Evolutionary conservation across 1,140 invertebrate genomes (phyloP), one percentile per base, ranked within the genome.

Genomic region (Drosophila prosaltans): DNA sequence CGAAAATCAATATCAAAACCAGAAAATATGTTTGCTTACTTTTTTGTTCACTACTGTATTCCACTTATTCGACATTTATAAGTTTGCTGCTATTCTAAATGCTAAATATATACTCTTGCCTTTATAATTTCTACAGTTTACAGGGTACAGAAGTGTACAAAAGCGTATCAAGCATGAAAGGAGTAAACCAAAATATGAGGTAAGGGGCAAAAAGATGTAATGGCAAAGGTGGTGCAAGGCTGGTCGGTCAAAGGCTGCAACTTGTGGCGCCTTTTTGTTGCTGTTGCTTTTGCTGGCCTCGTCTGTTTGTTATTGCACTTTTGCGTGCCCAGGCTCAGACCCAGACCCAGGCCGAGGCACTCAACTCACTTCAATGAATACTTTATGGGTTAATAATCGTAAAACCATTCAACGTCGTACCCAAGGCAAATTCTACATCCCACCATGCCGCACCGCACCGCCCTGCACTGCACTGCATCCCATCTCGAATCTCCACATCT

Each of bases 331-430:
- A 74, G 62, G 54, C 61, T 51, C 40, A 40, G 64, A 40, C 39
- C 39, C 30, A 43, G 30, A 28, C 57, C 32, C 55, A 70, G 75
- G 77, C 69, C 16, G 55, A 74, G 68, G 57, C 80, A 89, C 84
- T 88, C 83, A 83, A 81, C 84, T 89, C 84, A 88, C 84, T 88
- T 88, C 84, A 88, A 88, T 88, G 84, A 88, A 88, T 88, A 88
- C 84, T 88, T 88, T 88, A 88, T 88, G 84, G 84, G 84, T 88
- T 88, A 88, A 88, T 88, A 88, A 88, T 88, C 84, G 84, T 88
- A 88, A 88, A 88, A 89, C 84, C 84, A 88, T 88, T 88, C 84
- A 88, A 81, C 82, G 84, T 75, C 79, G 63, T 61, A 77, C 67
- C 68, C 72, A 58, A 26, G 62, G 28, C 41, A 55, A 48, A 61